Evolutionary conservation across 2,888 invertebrate species (phyloP).

Genomic region (Eumerus sabulonum): DNA sequence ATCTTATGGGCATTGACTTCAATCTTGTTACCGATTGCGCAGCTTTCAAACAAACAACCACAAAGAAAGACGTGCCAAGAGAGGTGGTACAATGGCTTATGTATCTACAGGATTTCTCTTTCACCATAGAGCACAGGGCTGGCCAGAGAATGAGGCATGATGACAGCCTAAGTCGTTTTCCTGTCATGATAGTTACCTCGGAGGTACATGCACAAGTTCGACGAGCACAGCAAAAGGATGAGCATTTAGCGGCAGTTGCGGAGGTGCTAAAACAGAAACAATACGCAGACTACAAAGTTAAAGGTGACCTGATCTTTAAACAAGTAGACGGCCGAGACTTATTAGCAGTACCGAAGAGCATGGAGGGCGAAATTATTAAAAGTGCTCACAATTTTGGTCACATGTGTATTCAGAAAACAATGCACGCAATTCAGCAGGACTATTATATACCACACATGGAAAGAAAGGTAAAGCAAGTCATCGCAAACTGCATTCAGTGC

Average conservation of each 20-base stretch:
- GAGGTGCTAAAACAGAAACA: background rate
- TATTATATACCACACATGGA: background rate
- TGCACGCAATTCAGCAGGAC: background rate
- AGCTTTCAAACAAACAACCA: slow-evolving; percentile 29
- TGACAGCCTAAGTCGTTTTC: slow-evolving; percentile 54
- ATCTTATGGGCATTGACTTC: slow-evolving; percentile 56
- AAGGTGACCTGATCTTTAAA: background rate
- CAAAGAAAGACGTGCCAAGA: slow-evolving; percentile 48
- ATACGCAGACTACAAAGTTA: background rate
- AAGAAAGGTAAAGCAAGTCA: background rate
- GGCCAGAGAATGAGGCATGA: slow-evolving; percentile 10
- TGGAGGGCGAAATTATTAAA: background rate
- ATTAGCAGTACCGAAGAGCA: background rate
- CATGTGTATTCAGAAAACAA: background rate
- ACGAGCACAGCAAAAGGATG: background rate
- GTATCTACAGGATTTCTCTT: slow-evolving; percentile 27
- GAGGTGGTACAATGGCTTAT: slow-evolving; percentile 60
- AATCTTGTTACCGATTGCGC: slow-evolving; percentile 45
- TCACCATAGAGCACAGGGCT: background rate
- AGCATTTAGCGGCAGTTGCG: background rate
- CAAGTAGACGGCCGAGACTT: background rate
- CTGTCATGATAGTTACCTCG: slow-evolving; percentile 15
- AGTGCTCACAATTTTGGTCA: background rate
- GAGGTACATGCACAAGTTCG: background rate
- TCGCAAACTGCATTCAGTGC: slow-evolving; percentile 46